Evolutionary conservation across 2,797 vertebrate species (phyloP).

Genomic region (Masticophis lateralis): DNA sequence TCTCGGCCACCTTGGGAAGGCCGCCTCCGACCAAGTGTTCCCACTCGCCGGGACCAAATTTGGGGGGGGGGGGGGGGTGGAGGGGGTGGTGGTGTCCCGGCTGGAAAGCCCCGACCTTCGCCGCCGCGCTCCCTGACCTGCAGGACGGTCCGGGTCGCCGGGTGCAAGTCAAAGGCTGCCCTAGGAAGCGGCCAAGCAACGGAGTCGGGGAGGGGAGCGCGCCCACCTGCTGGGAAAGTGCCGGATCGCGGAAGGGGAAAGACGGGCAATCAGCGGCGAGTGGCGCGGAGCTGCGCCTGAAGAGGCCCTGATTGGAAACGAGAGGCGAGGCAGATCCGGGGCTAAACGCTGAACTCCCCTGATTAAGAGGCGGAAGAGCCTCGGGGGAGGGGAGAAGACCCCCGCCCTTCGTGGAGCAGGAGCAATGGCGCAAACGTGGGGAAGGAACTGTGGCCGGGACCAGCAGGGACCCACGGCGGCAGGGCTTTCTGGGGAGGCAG

Average conservation of each 20-base stretch:
- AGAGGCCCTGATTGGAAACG: conserved; percentile 15
- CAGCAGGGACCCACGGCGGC: background rate
- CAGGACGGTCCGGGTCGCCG: background rate
- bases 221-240: background rate
- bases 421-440: no score
- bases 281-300: background rate
- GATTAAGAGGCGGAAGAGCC: background rate
- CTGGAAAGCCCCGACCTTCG: background rate
- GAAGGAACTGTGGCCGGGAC: fast-evolving
- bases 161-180: background rate
- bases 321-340: background rate
- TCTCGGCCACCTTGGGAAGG: background rate
- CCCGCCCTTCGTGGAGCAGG: background rate
- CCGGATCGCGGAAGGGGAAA: background rate
- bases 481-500: background rate
- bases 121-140: background rate
- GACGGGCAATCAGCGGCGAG: background rate
- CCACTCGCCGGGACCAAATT: background rate
- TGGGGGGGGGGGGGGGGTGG: no score
- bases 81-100: background rate
- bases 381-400: no score
- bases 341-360: background rate
- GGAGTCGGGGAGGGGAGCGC: no score
- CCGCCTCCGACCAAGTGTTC: background rate
- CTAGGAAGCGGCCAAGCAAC: background rate